Base-by-base conservation (phyloP, 53 echinoderm and acorn worm species). In the Arbacia lixula region DNA sequence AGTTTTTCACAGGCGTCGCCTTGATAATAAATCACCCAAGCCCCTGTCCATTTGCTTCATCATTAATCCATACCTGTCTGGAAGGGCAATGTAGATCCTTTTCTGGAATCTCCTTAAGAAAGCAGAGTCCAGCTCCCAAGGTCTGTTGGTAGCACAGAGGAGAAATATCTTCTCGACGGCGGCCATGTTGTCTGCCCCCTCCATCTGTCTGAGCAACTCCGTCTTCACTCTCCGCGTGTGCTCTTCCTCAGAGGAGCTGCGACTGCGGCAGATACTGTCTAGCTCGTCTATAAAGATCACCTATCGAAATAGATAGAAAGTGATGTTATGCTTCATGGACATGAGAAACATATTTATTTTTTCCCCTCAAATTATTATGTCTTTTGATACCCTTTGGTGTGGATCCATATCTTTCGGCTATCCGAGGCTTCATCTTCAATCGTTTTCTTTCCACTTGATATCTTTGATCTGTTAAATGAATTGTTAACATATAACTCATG, bases 231-330 rank as follows among this genome's bases (percentile, higher is more conserved):
- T 85, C 57, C 98, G 61, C 0, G 98, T 97, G 87, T 97, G 86
- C 65, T 97, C 98, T 76, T 97, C 94, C 76, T 97, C 98, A 8
- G 91, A 80, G 19, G 90, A 87, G 66, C 94, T 97, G 12, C 98
- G 92, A 22, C 68, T 81, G 17, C 98, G 88, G 71, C 98, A 97
- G 55, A 97, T 88, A 63, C 98, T 97, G 84, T 97, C 94, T 72
- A 94, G 92, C 66, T 94, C 98, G 85, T 97, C 98, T 74, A 97
- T 97, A 84, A 97, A 97, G 41, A 97, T 92, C 26, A 97, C 98
- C 94, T 93, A 51, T 12, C 10, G 43, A 12, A 57, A 1, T 16
- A 6, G 20, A 12, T 2, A n/a, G n/a, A n/a, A n/a, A n/a, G n/a
- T n/a, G n/a, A n/a, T n/a, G n/a, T n/a, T n/a, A n/a, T n/a, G n/a